A percentile compares a stretch with the other conserved stretches of the same genome.
Evolutionary conservation across 2,888 invertebrate genomes (phyloP).

Genomic region (Drosophila paranaensis): DNA sequence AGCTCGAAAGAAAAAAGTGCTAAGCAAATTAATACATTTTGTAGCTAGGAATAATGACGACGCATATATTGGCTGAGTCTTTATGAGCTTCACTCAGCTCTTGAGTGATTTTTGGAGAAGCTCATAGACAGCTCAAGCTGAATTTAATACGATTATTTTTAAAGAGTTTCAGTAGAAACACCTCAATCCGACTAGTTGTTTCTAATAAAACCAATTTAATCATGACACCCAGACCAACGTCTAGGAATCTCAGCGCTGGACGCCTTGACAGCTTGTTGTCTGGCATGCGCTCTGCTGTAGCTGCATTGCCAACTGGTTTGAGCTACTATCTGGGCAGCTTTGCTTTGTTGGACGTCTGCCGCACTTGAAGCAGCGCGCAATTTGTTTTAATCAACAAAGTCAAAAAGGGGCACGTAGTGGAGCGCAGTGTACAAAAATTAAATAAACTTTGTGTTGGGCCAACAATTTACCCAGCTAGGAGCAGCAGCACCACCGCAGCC

Average conservation of each 20-base stretch:
- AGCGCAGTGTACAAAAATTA: constrained; percentile 65
- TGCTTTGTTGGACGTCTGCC: constrained; percentile 46
- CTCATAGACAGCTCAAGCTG: too few relatives aligned
- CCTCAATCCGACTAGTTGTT: constrained; percentile 32
- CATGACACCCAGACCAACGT: constrained; percentile 37
- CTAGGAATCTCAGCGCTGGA: constrained; percentile 10
- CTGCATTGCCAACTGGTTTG: background rate
- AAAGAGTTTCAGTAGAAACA: constrained; percentile 1
- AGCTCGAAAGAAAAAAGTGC: background rate
- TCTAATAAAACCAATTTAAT: constrained; percentile 53
- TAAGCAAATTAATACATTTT: constrained; percentile 2
- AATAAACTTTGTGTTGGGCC: constrained; percentile 74
- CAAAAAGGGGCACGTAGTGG: constrained; percentile 59
- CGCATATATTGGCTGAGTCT: background rate
- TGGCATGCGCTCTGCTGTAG: constrained; percentile 10
- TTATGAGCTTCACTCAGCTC: too few relatives aligned
- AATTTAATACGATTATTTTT: background rate
- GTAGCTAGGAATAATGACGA: background rate
- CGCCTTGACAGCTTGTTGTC: constrained; percentile 12
- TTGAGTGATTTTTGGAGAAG: background rate
- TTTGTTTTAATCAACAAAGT: constrained; percentile 80
- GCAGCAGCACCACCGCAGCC: constrained; percentile 32
- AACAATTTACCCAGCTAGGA: constrained; percentile 65
- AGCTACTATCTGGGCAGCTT: constrained; percentile 27
- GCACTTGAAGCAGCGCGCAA: constrained; percentile 71